phyloP scores from a whole-genome alignment of 2,113 vertebrate species.

The Corapipo altera region DNA sequence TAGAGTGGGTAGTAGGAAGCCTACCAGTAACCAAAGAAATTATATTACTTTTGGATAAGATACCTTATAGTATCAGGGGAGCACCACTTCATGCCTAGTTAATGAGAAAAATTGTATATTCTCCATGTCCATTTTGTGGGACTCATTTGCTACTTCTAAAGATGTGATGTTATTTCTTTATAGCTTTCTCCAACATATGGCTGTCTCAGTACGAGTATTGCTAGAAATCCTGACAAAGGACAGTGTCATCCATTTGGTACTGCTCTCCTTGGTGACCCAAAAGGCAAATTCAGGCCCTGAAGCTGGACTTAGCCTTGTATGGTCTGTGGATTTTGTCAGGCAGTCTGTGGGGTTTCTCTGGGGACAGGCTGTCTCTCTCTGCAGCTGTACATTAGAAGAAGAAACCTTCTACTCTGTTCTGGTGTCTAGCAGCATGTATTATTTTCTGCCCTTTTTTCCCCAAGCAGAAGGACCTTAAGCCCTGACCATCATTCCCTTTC shows the following conservation, averaged over 20 bases:
- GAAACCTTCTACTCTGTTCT: not conserved
- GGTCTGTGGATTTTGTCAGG: not conserved
- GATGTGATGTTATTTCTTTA: not conserved
- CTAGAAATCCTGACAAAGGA: not conserved
- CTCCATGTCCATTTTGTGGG: not conserved
- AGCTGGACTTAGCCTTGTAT: not conserved
- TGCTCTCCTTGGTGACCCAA: not conserved
- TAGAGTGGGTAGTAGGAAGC: not conserved
- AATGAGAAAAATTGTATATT: not conserved
- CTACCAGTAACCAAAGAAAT: not conserved
- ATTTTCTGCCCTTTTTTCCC: not conserved
- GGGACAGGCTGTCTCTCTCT: not conserved
- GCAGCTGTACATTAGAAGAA: not conserved
- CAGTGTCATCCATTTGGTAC: not conserved
- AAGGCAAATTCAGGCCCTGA: not conserved
- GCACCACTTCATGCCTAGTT: not conserved
- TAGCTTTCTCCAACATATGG: not conserved
- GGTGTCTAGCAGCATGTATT: not conserved
- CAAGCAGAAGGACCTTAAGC: not conserved
- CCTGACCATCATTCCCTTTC: not conserved
- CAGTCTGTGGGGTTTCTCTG: not conserved
- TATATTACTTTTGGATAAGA: not conserved
- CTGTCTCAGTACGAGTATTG: not conserved
- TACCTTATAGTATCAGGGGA: not conserved
- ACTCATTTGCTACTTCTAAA: not conserved